Conservation (phyloP, 2,113 vertebrate genomes). For the Podilymbus podiceps region DNA sequence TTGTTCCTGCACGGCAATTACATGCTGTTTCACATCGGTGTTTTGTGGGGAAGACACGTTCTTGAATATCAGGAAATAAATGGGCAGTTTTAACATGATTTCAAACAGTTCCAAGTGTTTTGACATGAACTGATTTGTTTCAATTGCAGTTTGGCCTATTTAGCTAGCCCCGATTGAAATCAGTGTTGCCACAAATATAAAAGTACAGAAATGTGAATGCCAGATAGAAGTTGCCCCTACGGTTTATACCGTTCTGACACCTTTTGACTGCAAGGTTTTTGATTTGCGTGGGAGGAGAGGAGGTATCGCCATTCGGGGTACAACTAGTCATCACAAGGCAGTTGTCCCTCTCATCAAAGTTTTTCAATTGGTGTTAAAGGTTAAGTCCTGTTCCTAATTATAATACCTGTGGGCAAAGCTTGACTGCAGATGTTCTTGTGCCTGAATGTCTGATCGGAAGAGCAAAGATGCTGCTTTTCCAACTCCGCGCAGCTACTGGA, state of each 20-base stretch:
- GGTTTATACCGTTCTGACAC: background rate
- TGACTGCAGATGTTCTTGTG: background rate
- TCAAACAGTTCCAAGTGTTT: background rate
- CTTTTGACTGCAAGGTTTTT: background rate
- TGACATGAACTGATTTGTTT: background rate
- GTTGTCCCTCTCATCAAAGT: background rate
- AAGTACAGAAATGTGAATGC: background rate
- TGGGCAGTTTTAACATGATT: background rate
- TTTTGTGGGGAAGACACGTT: background rate
- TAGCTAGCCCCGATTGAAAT: background rate
- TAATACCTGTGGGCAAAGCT: background rate
- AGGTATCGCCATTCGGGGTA: background rate
- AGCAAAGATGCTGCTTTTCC: background rate
- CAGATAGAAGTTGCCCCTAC: background rate
- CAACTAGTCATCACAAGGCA: no score
- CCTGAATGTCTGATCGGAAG: background rate
- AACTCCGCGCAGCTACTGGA: rapidly evolving
- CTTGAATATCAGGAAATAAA: background rate
- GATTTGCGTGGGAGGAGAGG: background rate
- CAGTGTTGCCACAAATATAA: background rate
- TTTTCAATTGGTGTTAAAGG: background rate
- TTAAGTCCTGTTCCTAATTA: background rate
- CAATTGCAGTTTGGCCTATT: background rate
- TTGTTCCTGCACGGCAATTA: background rate
- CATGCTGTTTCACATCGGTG: background rate